These are phyloP conservation scores for Eupeodes latifasciatus DNA, from an alignment of 2,888 invertebrate genomes.

Conservation along the genomic window DNA sequence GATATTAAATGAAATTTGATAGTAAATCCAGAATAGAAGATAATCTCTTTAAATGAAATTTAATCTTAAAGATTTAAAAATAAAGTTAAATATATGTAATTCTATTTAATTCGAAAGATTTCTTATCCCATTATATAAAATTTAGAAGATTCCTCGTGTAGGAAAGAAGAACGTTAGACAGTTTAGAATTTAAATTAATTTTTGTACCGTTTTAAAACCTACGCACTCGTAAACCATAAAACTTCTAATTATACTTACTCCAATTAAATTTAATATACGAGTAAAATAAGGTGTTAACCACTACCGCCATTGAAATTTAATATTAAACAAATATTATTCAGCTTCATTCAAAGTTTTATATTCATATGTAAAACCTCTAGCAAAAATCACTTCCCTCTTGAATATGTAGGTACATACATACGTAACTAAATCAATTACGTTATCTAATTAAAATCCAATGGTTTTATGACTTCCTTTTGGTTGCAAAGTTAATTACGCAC, in stretches of 20 bases:
- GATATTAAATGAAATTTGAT: conserved; percentile 41
- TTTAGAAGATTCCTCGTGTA: no score
- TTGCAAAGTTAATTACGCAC: conserved; percentile 27
- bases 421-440: conserved; percentile 17
- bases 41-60: background rate
- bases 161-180: no score
- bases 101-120: no score
- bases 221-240: no score
- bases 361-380: background rate
- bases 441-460: conserved; percentile 20
- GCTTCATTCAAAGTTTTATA: background rate
- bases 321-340: background rate
- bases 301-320: background rate
- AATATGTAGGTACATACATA: background rate
- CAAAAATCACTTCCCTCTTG: background rate
- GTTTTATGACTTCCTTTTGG: conserved; percentile 14
- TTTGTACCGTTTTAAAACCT: no score
- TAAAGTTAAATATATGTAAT: no score
- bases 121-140: no score
- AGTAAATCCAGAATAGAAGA: conserved; percentile 9
- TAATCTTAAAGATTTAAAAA: background rate
- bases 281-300: conserved; percentile 9
- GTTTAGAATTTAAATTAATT: no score
- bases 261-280: background rate
- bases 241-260: background rate